These are phyloP conservation scores for Falco biarmicus DNA, from an alignment of 2,797 vertebrate species.

Conservation along the genomic window DNA sequence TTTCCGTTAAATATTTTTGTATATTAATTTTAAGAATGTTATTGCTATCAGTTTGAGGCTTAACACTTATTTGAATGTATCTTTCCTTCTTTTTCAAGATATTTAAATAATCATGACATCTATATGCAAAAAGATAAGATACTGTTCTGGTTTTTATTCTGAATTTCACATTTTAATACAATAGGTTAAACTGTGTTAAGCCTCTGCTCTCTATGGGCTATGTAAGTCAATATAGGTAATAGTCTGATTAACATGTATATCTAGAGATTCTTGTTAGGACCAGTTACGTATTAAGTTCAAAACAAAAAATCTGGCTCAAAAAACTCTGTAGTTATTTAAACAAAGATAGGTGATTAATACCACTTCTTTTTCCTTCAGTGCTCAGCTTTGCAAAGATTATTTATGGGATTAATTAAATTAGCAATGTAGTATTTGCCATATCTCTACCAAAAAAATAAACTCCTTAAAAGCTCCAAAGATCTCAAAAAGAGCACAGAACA, in stretches of 20 bases:
- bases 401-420: constrained; percentile 7
- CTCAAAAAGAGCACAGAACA: neutral
- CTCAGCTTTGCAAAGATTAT: neutral
- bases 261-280: neutral
- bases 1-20: neutral
- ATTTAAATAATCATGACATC: neutral
- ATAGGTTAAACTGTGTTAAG: neutral
- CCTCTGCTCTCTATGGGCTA: neutral
- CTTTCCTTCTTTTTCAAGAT: neutral
- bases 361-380: neutral
- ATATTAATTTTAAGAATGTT: neutral
- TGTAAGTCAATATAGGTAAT: neutral
- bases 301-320: neutral
- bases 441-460: neutral
- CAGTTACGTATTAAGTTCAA: neutral
- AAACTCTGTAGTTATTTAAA: neutral
- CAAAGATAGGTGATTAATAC: neutral
- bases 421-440: neutral
- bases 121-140: neutral
- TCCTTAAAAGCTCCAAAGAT: neutral
- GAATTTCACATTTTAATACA: neutral
- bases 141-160: neutral
- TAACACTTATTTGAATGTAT: neutral
- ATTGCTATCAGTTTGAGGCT: neutral
- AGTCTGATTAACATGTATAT: neutral